These are phyloP conservation scores for Taurulus bubalis DNA, from an alignment of 2,113 vertebrate species.

Conservation along the genomic window DNA sequence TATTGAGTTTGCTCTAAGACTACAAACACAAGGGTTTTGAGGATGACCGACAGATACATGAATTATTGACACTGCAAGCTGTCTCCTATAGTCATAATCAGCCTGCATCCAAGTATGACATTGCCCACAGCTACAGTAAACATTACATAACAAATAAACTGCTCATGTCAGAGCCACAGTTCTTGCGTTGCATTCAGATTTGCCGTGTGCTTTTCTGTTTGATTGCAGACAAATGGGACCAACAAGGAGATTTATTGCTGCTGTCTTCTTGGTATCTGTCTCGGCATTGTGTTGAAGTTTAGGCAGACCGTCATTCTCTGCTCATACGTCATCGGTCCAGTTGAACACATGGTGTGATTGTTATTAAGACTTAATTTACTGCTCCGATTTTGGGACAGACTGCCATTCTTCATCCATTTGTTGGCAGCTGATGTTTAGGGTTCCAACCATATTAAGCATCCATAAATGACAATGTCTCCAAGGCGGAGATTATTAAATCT, in stretches of 20 bases:
- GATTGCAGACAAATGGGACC: background rate
- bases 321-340: slow-evolving; percentile 26
- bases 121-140: slow-evolving; percentile 61
- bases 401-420: slow-evolving; percentile 32
- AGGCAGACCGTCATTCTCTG: background rate
- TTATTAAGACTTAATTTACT: slow-evolving; percentile 47
- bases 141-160: slow-evolving; percentile 60
- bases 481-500: slow-evolving; percentile 7
- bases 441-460: slow-evolving; percentile 22
- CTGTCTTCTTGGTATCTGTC: slow-evolving; percentile 24
- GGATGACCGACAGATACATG: slow-evolving; percentile 57
- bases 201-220: slow-evolving; percentile 20
- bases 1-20: slow-evolving; percentile 41
- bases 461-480: slow-evolving; percentile 14
- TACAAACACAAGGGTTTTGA: slow-evolving; percentile 30
- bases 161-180: slow-evolving; percentile 31
- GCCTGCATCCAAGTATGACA: slow-evolving; percentile 66
- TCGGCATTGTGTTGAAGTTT: slow-evolving; percentile 8
- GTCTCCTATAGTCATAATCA: slow-evolving; percentile 60
- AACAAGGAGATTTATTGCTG: slow-evolving; percentile 29
- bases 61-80: slow-evolving; percentile 79
- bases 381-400: slow-evolving; percentile 23
- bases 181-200: slow-evolving; percentile 30
- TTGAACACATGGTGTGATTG: slow-evolving; percentile 25
- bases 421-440: slow-evolving; percentile 31